Percentiles rank a stretch among this genome's conserved stretches.
These are phyloP conservation scores for Melanotaenia duboulayi DNA, from an alignment of 2,113 vertebrate species.

Conservation along the genomic window DNA sequence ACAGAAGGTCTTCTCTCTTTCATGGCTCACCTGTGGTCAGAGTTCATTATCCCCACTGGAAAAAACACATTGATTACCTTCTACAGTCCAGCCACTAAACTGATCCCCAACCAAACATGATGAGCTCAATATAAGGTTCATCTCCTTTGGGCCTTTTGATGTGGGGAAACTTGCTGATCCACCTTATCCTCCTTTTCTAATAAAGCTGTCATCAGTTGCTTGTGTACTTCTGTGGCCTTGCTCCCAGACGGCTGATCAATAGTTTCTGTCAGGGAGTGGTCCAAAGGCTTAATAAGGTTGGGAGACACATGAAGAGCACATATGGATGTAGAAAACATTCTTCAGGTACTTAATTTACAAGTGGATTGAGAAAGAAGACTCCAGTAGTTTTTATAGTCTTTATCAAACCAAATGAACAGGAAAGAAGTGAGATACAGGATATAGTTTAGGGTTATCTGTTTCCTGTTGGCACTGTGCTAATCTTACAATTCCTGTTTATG, in stretches of 20 bases:
- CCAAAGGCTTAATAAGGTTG: conserved; percentile 42
- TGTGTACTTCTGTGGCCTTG: conserved; percentile 49
- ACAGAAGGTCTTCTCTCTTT: neutral
- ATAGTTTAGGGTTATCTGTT: neutral
- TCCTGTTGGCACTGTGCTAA: neutral
- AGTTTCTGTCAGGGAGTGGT: conserved; percentile 52
- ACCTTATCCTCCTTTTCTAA: conserved; percentile 60
- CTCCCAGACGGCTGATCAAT: conserved; percentile 68
- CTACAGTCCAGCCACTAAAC: conserved; percentile 21
- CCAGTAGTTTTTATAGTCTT: neutral
- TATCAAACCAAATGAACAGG: neutral
- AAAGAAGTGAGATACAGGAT: neutral
- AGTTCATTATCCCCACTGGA: conserved; percentile 13
- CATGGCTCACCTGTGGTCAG: conserved; percentile 15
- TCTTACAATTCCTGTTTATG: conserved; percentile 6
- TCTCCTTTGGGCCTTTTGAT: conserved; percentile 46
- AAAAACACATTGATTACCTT: conserved; percentile 44
- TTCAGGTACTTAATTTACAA: no score
- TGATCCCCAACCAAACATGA: conserved; percentile 53
- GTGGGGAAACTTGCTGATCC: conserved; percentile 53
- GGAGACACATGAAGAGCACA: conserved; percentile 46
- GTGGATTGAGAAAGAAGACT: no score
- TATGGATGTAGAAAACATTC: conserved; percentile 10
- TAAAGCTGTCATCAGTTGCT: conserved; percentile 70
- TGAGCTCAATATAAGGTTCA: conserved; percentile 41